Conservation (phyloP, 2,888 invertebrate species). For the Oscheius sp. region DNA sequence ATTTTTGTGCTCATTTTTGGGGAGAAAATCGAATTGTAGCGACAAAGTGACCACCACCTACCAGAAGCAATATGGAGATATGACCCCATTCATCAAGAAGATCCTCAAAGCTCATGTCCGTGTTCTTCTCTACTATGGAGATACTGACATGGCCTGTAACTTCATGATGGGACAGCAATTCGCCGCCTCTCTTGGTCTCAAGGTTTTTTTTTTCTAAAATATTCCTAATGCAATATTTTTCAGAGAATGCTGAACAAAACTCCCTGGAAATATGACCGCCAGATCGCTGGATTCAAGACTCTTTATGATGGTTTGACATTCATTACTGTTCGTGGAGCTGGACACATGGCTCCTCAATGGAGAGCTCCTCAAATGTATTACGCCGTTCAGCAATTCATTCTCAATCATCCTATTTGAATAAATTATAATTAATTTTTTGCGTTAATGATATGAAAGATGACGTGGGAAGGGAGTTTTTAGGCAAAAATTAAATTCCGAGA, state of each 20-base stretch:
- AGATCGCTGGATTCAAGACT: constrained; percentile 71
- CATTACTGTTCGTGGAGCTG: constrained; percentile 58
- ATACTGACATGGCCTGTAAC: constrained; percentile 57
- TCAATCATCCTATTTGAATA: constrained; percentile 67
- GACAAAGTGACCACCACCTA: no score
- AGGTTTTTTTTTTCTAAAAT: constrained; percentile 16
- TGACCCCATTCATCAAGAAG: constrained; percentile 66
- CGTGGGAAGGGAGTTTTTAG: no score
- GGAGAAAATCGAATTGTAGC: no score
- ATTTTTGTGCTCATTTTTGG: constrained; percentile 44
- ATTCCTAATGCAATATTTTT: constrained; percentile 8
- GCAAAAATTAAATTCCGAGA: no score
- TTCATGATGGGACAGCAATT: constrained; percentile 70
- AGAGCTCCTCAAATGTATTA: constrained; percentile 67
- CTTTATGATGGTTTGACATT: constrained; percentile 67
- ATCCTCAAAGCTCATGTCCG: constrained; percentile 64
- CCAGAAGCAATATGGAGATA: constrained; percentile 66
- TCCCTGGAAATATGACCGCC: constrained; percentile 70
- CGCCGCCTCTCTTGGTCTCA: constrained; percentile 57
- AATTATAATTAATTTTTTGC: not conserved
- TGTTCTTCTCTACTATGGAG: constrained; percentile 68
- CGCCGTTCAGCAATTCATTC: constrained; percentile 66
- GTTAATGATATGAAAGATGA: no score
- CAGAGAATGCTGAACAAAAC: constrained; percentile 63
- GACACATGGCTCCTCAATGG: constrained; percentile 70